A percentile compares a stretch with the other conserved stretches of the same genome.
Evolutionary conservation across 2,888 invertebrate genomes (phyloP).

Genomic region (Conus canariensis): DNA sequence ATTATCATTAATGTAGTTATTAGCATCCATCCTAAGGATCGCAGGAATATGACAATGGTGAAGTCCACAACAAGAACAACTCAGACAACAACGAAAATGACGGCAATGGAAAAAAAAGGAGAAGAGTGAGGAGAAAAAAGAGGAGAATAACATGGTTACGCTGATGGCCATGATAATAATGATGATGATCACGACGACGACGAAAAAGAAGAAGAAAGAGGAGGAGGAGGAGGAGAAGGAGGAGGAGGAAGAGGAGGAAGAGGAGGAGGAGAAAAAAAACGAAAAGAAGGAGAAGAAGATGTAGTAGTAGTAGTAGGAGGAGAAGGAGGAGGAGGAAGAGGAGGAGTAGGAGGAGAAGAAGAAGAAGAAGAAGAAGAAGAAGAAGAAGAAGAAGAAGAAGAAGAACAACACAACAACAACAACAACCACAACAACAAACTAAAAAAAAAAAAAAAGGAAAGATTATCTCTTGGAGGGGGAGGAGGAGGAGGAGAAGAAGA

Average conservation of each 20-base stretch:
- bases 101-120: neutral
- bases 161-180: neutral
- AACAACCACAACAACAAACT: no score
- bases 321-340: no score
- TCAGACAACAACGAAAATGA: no score
- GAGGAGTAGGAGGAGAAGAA: neutral
- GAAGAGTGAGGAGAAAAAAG: neutral
- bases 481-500: neutral
- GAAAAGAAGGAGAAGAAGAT: no score
- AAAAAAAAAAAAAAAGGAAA: no score
- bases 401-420: no score
- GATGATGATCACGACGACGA: no score
- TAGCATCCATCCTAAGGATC: no score
- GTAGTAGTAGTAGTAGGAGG: no score
- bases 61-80: neutral
- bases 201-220: neutral
- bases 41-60: no score
- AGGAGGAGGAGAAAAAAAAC: neutral
- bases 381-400: neutral
- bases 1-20: no score
- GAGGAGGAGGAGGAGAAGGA: neutral
- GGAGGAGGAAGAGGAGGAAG: neutral
- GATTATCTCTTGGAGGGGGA: no score
- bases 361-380: neutral
- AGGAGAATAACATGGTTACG: neutral